Conservation (phyloP, 2,888 invertebrate species). For the Drosophila emarginata region DNA sequence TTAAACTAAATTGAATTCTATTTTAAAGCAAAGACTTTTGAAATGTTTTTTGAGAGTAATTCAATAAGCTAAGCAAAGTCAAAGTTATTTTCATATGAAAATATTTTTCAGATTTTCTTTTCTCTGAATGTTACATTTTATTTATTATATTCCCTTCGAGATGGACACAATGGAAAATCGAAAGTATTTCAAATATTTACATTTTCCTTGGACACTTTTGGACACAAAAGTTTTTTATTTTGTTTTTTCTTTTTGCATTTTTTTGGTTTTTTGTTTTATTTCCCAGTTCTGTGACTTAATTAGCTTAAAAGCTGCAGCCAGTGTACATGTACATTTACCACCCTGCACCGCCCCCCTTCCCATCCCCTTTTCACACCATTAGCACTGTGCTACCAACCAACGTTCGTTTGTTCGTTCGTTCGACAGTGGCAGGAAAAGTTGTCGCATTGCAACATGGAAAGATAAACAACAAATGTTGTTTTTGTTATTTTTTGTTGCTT, state of each 20-base stretch:
- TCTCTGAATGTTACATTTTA: not conserved
- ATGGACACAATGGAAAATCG: not conserved
- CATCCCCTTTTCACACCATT: no score
- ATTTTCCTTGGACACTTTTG: not conserved
- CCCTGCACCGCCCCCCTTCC: no score
- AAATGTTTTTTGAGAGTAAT: no score
- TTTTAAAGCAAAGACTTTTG: no score
- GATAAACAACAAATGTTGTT: slow-evolving; percentile 2
- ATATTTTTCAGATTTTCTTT: not conserved
- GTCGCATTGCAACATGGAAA: slow-evolving; percentile 4
- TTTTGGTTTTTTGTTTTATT: not conserved
- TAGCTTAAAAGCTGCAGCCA: slow-evolving; percentile 46
- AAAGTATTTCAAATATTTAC: not conserved
- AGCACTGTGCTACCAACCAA: no score
- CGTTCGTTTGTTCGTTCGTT: not conserved
- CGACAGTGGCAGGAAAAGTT: slow-evolving; percentile 2
- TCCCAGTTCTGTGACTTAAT: slow-evolving; percentile 37
- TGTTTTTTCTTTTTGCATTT: slow-evolving; percentile 20
- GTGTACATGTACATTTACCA: slow-evolving; percentile 5
- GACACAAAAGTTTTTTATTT: slow-evolving; percentile 19
- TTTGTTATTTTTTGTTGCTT: not conserved
- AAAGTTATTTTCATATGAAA: no score
- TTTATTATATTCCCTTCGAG: not conserved
- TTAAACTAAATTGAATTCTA: no score
- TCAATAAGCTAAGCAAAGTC: no score